phyloP scores from a whole-genome alignment of 2,888 invertebrate genomes.

The Omphaloscelis lunosa region DNA sequence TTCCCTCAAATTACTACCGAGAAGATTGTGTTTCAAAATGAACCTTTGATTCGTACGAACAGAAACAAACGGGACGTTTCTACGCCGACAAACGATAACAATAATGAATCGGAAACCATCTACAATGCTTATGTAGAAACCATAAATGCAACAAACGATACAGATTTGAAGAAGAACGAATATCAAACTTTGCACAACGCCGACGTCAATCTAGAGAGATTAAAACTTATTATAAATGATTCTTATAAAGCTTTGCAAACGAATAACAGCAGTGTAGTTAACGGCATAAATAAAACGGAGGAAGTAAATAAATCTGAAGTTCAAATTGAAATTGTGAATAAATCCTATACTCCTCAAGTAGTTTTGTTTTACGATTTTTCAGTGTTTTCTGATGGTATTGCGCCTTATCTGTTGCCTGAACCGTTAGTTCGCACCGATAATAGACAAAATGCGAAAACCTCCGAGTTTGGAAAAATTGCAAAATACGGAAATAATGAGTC shows the following conservation, averaged over 20 bases:
- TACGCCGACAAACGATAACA: constrained; percentile 36
- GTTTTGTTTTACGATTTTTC: constrained; percentile 79
- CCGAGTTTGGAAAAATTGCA: constrained; percentile 38
- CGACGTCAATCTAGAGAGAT: constrained; percentile 15
- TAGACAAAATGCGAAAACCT: constrained; percentile 22
- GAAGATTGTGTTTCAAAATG: constrained; percentile 50
- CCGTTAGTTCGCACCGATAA: constrained; percentile 52
- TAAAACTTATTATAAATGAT: constrained; percentile 24
- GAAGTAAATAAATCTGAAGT: constrained; percentile 63
- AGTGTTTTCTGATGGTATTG: constrained; percentile 69
- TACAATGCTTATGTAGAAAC: constrained; percentile 43
- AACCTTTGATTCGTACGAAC: constrained; percentile 70
- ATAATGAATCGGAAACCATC: constrained; percentile 31
- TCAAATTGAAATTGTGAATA: constrained; percentile 36
- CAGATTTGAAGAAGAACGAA: constrained; percentile 59
- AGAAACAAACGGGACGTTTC: constrained; percentile 76
- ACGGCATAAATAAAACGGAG: constrained; percentile 27
- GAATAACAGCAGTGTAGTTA: constrained; percentile 19
- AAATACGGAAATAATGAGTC: constrained; percentile 48
- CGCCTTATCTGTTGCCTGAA: constrained; percentile 70
- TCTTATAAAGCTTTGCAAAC: constrained; percentile 9
- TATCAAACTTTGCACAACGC: constrained; percentile 50
- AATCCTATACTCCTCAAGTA: constrained; percentile 67
- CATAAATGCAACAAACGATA: constrained; percentile 58
- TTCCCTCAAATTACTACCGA: constrained; percentile 55